Conservation (phyloP, 2,888 invertebrate species). For the Myopa tessellatipennis region DNA sequence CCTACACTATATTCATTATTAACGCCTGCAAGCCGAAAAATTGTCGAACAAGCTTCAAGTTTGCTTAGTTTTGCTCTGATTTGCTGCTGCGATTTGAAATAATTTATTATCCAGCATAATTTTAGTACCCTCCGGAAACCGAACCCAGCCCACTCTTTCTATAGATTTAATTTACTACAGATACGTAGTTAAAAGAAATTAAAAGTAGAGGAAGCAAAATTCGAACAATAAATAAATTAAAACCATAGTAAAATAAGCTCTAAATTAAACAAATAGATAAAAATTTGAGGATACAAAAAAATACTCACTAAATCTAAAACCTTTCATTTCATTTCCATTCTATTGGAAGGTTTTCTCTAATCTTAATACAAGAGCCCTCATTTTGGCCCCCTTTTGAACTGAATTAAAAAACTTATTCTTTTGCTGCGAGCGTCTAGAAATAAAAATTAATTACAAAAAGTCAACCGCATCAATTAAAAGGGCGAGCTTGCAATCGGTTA, state of each 20-base stretch:
- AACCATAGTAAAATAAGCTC: too few species aligned
- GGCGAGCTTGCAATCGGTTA: background rate
- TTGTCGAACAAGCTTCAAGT: conserved; percentile 54
- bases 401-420: background rate
- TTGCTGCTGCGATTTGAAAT: conserved; percentile 46
- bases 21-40: conserved; percentile 46
- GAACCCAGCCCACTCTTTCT: too few species aligned
- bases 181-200: too few species aligned
- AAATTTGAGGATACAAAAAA: too few species aligned
- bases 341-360: too few species aligned
- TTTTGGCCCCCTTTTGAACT: background rate
- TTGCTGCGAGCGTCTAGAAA: background rate
- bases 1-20: too few species aligned
- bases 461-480: background rate
- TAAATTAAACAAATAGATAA: too few species aligned
- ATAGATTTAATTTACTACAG: too few species aligned
- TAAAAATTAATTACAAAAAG: background rate
- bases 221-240: too few species aligned
- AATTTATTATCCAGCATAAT: conserved; percentile 62
- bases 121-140: conserved; percentile 50
- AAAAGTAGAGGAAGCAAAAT: too few species aligned
- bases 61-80: conserved; percentile 43
- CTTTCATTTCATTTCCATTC: too few species aligned
- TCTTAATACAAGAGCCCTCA: background rate
- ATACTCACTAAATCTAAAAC: background rate